Base-by-base conservation (phyloP, 2,113 vertebrate genomes). In the Hemicordylus capensis region DNA sequence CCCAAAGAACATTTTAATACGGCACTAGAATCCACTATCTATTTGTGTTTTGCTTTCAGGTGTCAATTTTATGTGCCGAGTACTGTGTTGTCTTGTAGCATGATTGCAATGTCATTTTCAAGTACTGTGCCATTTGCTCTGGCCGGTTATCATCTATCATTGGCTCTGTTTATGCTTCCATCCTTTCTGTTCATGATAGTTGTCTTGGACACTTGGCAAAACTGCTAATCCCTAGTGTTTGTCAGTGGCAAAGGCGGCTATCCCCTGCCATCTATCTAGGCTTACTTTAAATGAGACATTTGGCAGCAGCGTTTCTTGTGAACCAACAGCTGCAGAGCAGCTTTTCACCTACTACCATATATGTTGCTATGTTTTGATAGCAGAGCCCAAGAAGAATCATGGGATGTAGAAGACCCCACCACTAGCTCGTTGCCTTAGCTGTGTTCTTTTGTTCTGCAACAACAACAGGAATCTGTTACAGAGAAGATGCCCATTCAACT, bases 101-200 rank as follows among this genome's bases (percentile, higher is more conserved):
- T 66, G 6, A 91, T 1, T 81, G 8, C 88, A 89, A 31, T 54
- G 3, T 72, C 81, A 64, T 87, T 91, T 93, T 86, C 87, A 84
- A 59, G 37, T 77, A 34, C 39, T 59, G 48, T 67, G 48, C 83
- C 86, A 72, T 7, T 4, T 81, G 26, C 19, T 24, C 61, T 77
- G 79, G 83, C 84, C 80, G 84, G 64, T 78, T 79, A 70, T 79
- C 20, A 51, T 79, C 66, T 79, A 79, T 85, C 70, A 85, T 28
- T 63, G 46, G 70, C 84, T 76, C n/a, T 28, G 83, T 84, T 91
- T 80, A 31, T 61, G n/a, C 69, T 84, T 88, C 6, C 58, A 42
- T 79, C 69, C 37, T 83, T 3, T 91, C 66, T 84, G 14, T 28
- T 85, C 85, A 26, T 44, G 59, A 58, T 88, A 73, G 64, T 79